These are phyloP conservation scores for Aeoliscus strigatus DNA, from an alignment of 2,797 vertebrate genomes.

Conservation along the genomic window DNA sequence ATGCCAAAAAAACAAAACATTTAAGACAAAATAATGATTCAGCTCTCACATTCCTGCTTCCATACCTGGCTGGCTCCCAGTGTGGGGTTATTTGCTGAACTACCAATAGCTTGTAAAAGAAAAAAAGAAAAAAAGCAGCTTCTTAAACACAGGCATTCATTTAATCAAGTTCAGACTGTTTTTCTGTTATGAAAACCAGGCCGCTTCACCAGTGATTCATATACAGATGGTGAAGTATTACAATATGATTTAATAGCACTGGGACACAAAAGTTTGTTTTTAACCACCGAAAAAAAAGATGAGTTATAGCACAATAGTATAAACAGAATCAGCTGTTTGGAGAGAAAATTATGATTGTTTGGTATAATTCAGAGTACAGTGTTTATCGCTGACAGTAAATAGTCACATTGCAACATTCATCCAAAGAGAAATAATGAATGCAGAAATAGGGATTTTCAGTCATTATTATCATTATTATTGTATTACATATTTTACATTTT, in stretches of 20 bases:
- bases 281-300: slow-evolving; percentile 10
- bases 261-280: slow-evolving; percentile 18
- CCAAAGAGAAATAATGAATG: no score
- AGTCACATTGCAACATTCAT: no score
- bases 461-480: no score
- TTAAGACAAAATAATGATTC: slow-evolving; percentile 55
- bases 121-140: slow-evolving; percentile 25
- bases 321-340: no score
- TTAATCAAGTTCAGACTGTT: slow-evolving; percentile 49
- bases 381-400: no score
- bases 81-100: slow-evolving; percentile 36
- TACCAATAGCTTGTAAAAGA: slow-evolving; percentile 54
- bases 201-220: slow-evolving; percentile 30
- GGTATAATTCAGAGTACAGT: no score
- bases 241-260: slow-evolving; percentile 10
- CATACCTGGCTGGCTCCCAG: slow-evolving; percentile 39
- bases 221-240: slow-evolving; percentile 23
- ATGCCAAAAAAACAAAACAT: slow-evolving; percentile 58
- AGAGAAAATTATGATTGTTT: no score
- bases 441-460: no score
- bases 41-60: slow-evolving; percentile 49
- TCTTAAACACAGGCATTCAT: slow-evolving; percentile 36
- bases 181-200: slow-evolving; percentile 32
- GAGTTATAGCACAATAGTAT: no score
- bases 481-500: no score